These are phyloP conservation scores for Heterocephalus glaber DNA, from an alignment of 2,113 vertebrate genomes.

Conservation along the genomic window DNA sequence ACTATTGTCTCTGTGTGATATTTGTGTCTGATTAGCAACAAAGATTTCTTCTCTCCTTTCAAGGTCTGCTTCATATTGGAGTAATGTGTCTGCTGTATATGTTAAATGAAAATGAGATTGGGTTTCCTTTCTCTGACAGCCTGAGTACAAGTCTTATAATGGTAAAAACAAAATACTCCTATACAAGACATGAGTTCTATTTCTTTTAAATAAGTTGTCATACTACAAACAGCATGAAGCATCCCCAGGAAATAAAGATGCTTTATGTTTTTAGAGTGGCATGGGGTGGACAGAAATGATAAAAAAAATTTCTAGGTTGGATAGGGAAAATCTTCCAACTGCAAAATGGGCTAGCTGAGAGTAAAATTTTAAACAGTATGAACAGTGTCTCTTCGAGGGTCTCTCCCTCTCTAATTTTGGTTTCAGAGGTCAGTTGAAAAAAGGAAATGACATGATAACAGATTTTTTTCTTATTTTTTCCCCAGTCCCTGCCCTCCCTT, in stretches of 20 bases:
- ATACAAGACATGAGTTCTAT: constrained; percentile 22
- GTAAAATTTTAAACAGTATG: neutral
- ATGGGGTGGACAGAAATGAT: neutral
- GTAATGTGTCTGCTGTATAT: neutral
- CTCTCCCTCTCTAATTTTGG: neutral
- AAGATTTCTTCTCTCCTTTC: constrained; percentile 46
- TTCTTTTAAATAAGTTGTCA: constrained; percentile 35
- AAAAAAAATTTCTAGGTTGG: neutral
- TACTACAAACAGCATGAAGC: neutral
- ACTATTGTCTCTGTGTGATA: constrained; percentile 24
- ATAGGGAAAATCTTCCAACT: neutral
- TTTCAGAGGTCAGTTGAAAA: neutral
- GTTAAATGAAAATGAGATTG: constrained; percentile 40
- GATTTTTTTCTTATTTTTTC: too few species aligned
- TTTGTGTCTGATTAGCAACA: constrained; percentile 64
- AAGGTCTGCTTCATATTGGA: constrained; percentile 39
- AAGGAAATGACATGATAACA: neutral
- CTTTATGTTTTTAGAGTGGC: neutral
- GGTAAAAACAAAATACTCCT: constrained; percentile 62
- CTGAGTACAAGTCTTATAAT: constrained; percentile 53
- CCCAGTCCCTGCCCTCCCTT: too few species aligned
- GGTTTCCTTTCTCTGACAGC: constrained; percentile 47
- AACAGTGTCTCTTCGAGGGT: neutral
- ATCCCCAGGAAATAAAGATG: neutral
- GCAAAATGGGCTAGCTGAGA: neutral